Percentiles rank a stretch among this genome's conserved stretches.
Conservation (phyloP, 2,797 vertebrate species). For the Falco biarmicus region DNA sequence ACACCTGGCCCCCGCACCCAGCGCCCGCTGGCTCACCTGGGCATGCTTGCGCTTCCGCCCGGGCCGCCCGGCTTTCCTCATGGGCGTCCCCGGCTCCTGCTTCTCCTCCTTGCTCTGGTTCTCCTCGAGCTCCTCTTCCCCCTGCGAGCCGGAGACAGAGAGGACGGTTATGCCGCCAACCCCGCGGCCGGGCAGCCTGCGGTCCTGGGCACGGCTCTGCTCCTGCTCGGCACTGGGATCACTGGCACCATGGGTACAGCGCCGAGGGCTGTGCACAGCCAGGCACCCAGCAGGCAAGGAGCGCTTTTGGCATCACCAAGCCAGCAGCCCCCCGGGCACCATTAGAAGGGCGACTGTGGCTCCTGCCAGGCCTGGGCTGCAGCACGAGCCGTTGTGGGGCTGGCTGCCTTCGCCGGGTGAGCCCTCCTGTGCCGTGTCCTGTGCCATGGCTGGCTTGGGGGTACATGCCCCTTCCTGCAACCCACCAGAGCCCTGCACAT, state of each 20-base stretch:
- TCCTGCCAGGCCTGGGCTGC: neutral
- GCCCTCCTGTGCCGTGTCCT: neutral
- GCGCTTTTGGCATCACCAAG: rapidly evolving
- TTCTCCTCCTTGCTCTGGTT: slow-evolving; percentile 84
- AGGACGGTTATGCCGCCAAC: neutral
- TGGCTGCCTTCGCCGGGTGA: rapidly evolving
- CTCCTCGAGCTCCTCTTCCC: slow-evolving; percentile 86
- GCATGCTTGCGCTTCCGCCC: slow-evolving; percentile 90
- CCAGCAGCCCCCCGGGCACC: neutral
- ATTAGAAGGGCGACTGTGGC: rapidly evolving
- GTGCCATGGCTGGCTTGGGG: rapidly evolving
- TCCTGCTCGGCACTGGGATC: rapidly evolving
- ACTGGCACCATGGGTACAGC: rapidly evolving
- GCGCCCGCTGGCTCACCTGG: slow-evolving; percentile 80
- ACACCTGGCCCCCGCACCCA: neutral
- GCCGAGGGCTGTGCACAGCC: rapidly evolving
- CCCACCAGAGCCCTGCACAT: rapidly evolving
- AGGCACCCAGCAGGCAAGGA: rapidly evolving
- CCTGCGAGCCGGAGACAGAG: slow-evolving; percentile 72
- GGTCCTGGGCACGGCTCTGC: rapidly evolving
- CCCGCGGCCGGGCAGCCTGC: neutral
- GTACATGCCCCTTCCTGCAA: rapidly evolving
- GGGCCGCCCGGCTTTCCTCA: slow-evolving; percentile 86
- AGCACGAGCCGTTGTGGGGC: rapidly evolving
- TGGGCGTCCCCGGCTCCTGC: slow-evolving; percentile 80